A percentile compares a stretch with the other conserved stretches of the same genome.
Conservation (phyloP, 2,888 invertebrate species). For the Rhogogaster chlorosoma region DNA sequence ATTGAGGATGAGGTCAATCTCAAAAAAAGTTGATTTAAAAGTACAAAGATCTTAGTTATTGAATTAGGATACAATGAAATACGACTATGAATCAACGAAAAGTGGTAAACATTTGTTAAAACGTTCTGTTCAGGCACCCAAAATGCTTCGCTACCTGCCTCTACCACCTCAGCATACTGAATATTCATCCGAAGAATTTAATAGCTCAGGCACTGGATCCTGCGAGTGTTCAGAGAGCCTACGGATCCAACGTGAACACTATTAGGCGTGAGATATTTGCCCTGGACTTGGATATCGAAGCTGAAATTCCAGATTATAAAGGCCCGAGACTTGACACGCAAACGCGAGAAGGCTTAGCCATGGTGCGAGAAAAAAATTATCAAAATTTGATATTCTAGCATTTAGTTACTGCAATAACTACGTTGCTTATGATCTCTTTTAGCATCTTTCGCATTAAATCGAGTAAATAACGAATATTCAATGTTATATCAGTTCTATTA, state of each 20-base stretch:
- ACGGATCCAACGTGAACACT: constrained; percentile 63
- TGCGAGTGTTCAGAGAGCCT: constrained; percentile 81
- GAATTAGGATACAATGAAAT: not conserved
- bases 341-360: constrained; percentile 79
- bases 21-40: not conserved
- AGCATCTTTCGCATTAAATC: not conserved
- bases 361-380: constrained; percentile 67
- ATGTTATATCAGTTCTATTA: not conserved
- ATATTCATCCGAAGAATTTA: constrained; percentile 82
- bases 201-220: constrained; percentile 80
- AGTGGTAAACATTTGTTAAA: not conserved
- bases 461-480: not conserved
- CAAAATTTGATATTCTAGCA: not conserved
- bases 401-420: not conserved
- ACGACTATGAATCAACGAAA: not conserved
- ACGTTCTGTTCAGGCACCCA: not conserved
- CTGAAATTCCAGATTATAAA: constrained; percentile 81
- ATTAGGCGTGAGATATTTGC: constrained; percentile 82
- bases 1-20: not conserved
- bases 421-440: not conserved
- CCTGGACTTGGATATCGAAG: constrained; percentile 82
- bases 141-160: constrained; percentile 67
- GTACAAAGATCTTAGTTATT: not conserved
- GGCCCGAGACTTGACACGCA: constrained; percentile 81
- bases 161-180: constrained; percentile 81